These are phyloP conservation scores for Cosmopolites sordidus DNA, from an alignment of 2,888 invertebrate genomes.

Conservation along the genomic window DNA sequence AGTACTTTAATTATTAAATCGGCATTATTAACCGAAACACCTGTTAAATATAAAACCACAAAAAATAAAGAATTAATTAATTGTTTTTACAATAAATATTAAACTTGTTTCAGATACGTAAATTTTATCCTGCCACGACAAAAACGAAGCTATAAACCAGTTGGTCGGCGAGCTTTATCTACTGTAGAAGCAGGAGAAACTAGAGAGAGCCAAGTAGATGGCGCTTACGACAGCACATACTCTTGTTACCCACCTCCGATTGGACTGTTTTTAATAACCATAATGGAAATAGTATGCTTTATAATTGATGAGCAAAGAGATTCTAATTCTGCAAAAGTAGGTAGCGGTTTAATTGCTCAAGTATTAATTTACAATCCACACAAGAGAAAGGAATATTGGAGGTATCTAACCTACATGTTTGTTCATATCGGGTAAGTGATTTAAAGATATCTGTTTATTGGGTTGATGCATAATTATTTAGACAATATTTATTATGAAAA, in stretches of 20 bases:
- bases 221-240: constrained; percentile 80
- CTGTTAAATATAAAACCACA: background rate
- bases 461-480: no score
- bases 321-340: constrained; percentile 6
- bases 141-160: constrained; percentile 9
- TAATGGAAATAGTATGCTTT: constrained; percentile 77
- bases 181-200: constrained; percentile 61
- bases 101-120: constrained; percentile 30
- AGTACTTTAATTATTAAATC: no score
- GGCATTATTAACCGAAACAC: no score
- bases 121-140: constrained; percentile 27
- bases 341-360: constrained; percentile 41
- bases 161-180: background rate
- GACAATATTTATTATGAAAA: no score
- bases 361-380: constrained; percentile 86
- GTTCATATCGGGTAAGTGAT: constrained; percentile 84
- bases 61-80: background rate
- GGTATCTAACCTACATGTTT: constrained; percentile 93
- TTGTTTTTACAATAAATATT: background rate
- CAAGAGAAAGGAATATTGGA: constrained; percentile 83
- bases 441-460: no score
- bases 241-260: constrained; percentile 82
- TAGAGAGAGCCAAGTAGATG: constrained; percentile 69
- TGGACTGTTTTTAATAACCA: constrained; percentile 83
- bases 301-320: constrained; percentile 37